Base-by-base conservation (phyloP, 1,140 invertebrate genomes). In the Globodera ellingtonae region DNA sequence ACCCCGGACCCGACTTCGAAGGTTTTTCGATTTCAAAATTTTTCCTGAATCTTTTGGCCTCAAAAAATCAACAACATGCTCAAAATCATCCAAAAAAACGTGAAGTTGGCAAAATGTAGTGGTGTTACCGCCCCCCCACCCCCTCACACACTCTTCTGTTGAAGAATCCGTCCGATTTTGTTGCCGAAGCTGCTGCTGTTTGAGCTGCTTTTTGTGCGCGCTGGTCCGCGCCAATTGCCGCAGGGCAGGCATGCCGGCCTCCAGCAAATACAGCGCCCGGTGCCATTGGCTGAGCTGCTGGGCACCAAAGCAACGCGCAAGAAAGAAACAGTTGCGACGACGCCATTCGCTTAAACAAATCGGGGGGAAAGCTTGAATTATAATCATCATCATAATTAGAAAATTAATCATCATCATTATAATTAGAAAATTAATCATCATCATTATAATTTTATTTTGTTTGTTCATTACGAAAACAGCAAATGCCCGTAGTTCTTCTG, bases 281-380 rank as follows among this genome's bases (percentile, higher is more conserved):
- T 44, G 48, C 79, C 72, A 75, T 74, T 74, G 50, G 62, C 62
- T 74, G 10, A 65, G 72, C 15, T 56, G 62, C 18, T 59, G 72
- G 46, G 46, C 10, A 6, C 24, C 35, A 62, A 70, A 47, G 10
- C 50, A 47, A n/a, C 18, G 35, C 3, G 59, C 72, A 13, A 79
- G 9, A 62, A 67, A 79, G 47, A 52, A 44, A 62, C 65, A 81
- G 46, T 56, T 81, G 21, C 80, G 59, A n/a, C 71, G 80, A 46
- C 80, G 77, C 80, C 80, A 81, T 56, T 81, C 77, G 52, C 80
- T 81, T 47, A 59, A 81, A 56, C 50, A 70, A 6, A 70, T 70
- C 1, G 10, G 10, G 10, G 52, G 4, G n/a, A n/a, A n/a, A n/a
- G n/a, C n/a, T n/a, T 24, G 24, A 24, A 13, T 9, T 9, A n/a